Percentiles rank a stretch among this genome's conserved stretches.
These are phyloP conservation scores for Spea multiplicata DNA, from an alignment of 2,113 vertebrate species.

Conservation along the genomic window DNA sequence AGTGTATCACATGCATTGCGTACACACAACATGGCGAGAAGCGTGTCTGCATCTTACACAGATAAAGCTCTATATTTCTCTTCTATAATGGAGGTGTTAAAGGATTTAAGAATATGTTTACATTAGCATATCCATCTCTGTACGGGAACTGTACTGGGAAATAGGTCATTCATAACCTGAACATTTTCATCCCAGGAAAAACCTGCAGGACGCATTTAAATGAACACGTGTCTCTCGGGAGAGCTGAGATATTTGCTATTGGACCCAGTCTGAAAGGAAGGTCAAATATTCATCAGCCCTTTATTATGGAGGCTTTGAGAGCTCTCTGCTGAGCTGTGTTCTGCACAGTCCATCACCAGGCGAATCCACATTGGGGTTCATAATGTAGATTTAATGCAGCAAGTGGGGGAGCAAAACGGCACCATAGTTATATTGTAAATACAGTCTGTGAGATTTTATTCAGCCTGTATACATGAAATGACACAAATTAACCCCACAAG, in stretches of 20 bases:
- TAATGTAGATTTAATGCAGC: slow-evolving; percentile 45
- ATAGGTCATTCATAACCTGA: slow-evolving; percentile 47
- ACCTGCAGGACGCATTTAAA: slow-evolving; percentile 49
- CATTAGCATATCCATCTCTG: slow-evolving; percentile 45
- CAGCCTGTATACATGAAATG: slow-evolving; percentile 16
- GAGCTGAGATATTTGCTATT: slow-evolving; percentile 46
- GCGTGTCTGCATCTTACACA: not conserved
- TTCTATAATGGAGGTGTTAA: slow-evolving; percentile 39
- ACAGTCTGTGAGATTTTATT: slow-evolving; percentile 6
- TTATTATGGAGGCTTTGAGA: slow-evolving; percentile 38
- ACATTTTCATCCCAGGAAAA: slow-evolving; percentile 47
- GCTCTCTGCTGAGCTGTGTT: slow-evolving; percentile 42
- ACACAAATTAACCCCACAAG: not conserved
- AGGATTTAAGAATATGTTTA: slow-evolving; percentile 42
- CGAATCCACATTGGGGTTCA: slow-evolving; percentile 38
- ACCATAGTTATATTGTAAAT: slow-evolving; percentile 24
- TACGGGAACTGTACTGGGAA: slow-evolving; percentile 42
- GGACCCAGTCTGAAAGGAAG: slow-evolving; percentile 45
- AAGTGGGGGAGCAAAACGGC: slow-evolving; percentile 10
- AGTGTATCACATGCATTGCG: not conserved
- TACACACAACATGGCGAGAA: not conserved
- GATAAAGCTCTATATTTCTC: slow-evolving; percentile 28
- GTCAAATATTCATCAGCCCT: slow-evolving; percentile 47
- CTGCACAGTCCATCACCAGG: slow-evolving; percentile 42
- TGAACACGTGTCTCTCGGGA: slow-evolving; percentile 42